Conservation (phyloP, 2,888 invertebrate genomes). For the Lasioglossum pauxillum region DNA sequence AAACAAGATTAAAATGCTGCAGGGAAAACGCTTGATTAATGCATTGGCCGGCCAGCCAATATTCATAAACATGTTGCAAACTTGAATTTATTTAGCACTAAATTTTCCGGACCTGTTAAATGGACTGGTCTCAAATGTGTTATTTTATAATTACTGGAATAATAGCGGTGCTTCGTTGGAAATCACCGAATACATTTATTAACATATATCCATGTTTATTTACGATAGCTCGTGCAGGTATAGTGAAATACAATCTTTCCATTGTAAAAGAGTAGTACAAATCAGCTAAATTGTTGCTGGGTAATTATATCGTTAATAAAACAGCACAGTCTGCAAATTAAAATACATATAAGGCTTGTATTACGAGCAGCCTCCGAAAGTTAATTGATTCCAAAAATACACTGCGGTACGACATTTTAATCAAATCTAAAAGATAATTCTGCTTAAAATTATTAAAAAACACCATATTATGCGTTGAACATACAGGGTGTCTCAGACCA, state of each 20-base stretch:
- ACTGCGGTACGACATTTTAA: background rate
- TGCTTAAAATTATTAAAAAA: background rate
- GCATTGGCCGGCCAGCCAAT: background rate
- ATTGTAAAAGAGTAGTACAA: background rate
- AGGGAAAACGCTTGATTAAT: slow-evolving; percentile 3
- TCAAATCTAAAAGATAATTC: background rate
- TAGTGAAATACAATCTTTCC: background rate
- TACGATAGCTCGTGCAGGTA: background rate
- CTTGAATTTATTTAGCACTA: background rate
- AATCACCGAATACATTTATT: background rate
- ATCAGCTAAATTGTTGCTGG: background rate
- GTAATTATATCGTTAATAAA: background rate
- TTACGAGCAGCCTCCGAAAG: background rate
- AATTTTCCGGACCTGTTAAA: background rate
- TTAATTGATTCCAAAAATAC: background rate
- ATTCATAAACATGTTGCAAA: background rate
- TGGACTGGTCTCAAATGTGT: background rate
- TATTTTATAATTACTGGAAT: background rate
- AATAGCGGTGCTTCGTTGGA: background rate
- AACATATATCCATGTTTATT: background rate
- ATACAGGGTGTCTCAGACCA: no score
- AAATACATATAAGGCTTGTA: background rate
- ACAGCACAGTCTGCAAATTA: background rate
- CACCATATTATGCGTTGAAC: background rate
- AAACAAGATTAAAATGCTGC: slow-evolving; percentile 5